Conservation (phyloP, 1,140 invertebrate genomes). For the Ptiloglossa arizonensis region DNA sequence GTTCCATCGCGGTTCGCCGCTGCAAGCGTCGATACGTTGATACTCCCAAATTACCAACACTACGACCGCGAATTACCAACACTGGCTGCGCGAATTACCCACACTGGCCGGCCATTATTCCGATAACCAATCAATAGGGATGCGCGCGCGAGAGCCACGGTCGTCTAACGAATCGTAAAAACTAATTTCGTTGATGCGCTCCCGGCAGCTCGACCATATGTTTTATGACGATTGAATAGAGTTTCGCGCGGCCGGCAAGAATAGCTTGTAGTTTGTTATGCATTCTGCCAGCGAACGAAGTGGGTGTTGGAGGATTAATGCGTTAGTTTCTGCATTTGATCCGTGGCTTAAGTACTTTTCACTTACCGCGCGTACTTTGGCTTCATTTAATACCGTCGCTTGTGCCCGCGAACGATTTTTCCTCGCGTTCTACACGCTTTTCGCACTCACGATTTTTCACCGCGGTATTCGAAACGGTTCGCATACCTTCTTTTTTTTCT, state of each 20-base stretch:
- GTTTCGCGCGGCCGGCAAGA: conserved; percentile 1
- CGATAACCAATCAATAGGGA: conserved; percentile 58
- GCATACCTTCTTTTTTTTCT: too few species aligned
- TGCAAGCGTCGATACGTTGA: conserved; percentile 9
- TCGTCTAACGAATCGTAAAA: conserved; percentile 55
- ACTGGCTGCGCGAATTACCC: conserved; percentile 49
- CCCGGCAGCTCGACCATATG: neutral
- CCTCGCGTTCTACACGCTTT: too few species aligned
- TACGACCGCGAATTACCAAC: conserved; percentile 35
- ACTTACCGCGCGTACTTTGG: too few species aligned
- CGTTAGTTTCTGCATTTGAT: neutral
- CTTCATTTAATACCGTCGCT: too few species aligned
- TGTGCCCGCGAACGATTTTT: too few species aligned
- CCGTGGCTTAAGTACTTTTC: neutral
- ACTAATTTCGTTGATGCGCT: conserved; percentile 54
- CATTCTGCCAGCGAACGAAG: conserved; percentile 1
- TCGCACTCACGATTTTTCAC: too few species aligned
- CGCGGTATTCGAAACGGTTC: too few species aligned
- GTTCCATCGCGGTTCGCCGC: neutral
- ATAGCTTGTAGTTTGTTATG: conserved; percentile 4
- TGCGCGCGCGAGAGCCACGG: neutral
- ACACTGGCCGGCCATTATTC: conserved; percentile 47
- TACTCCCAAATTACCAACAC: conserved; percentile 46
- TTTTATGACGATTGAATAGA: conserved; percentile 18
- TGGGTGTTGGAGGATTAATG: conserved; percentile 2